phyloP scores from a whole-genome alignment of 2,888 invertebrate species.

The Allolobophora icterica region DNA sequence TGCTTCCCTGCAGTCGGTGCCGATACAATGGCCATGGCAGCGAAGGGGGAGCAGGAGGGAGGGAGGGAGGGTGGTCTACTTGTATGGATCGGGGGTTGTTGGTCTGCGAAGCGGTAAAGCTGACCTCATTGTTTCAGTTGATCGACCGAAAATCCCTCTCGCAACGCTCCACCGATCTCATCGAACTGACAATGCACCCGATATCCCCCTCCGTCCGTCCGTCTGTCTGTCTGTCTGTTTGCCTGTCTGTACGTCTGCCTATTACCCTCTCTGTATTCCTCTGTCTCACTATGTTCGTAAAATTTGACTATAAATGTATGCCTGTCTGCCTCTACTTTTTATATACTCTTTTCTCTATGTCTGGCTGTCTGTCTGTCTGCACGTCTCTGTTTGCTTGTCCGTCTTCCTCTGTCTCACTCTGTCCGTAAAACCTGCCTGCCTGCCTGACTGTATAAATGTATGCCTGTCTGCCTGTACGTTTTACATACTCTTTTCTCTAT shows the following conservation, averaged over 20 bases:
- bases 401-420: too few relatives aligned
- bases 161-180: not conserved
- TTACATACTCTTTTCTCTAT: too few relatives aligned
- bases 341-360: too few relatives aligned
- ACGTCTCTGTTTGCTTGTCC: too few relatives aligned
- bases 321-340: not conserved
- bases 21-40: not conserved
- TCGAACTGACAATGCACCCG: not conserved
- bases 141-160: not conserved
- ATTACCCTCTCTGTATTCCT: too few relatives aligned
- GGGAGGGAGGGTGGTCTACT: not conserved
- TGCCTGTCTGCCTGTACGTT: too few relatives aligned
- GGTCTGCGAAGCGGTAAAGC: conserved; percentile 21
- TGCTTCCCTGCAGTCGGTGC: not conserved
- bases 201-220: not conserved
- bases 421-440: too few relatives aligned
- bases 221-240: not conserved
- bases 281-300: too few relatives aligned
- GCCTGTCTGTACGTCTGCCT: not conserved
- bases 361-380: too few relatives aligned
- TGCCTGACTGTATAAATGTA: too few relatives aligned
- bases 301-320: not conserved
- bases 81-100: not conserved
- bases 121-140: conserved; percentile 18
- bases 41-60: not conserved